Conservation (phyloP, 2,888 invertebrate species). For the Proisotoma minuta region DNA sequence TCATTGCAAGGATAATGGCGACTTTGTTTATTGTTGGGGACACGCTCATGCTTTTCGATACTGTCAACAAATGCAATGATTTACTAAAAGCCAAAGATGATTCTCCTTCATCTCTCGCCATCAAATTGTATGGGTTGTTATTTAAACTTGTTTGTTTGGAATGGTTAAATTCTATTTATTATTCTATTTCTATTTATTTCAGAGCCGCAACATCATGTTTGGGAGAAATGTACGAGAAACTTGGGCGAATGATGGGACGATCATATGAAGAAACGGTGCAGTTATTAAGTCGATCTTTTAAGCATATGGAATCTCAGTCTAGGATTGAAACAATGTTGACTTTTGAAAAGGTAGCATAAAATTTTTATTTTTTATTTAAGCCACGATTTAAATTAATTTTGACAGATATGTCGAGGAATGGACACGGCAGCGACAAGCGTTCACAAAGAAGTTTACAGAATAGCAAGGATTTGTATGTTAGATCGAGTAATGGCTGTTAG, state of each 20-base stretch:
- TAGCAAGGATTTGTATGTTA: slow-evolving; percentile 77
- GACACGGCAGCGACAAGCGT: slow-evolving; percentile 83
- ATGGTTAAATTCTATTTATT: slow-evolving; percentile 7
- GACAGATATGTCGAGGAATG: slow-evolving; percentile 81
- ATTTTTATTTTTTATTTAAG: not conserved
- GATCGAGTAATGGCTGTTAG: slow-evolving; percentile 91
- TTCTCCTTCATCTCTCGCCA: slow-evolving; percentile 89
- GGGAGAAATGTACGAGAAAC: slow-evolving; percentile 95
- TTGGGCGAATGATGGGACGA: slow-evolving; percentile 97
- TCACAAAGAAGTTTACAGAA: slow-evolving; percentile 85
- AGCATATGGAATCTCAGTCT: slow-evolving; percentile 92
- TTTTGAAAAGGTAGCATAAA: slow-evolving; percentile 72
- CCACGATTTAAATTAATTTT: not conserved
- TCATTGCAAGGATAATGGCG: slow-evolving; percentile 86
- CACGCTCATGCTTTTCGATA: slow-evolving; percentile 91
- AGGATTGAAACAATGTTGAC: slow-evolving; percentile 96
- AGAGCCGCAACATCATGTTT: slow-evolving; percentile 94
- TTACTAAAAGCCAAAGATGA: slow-evolving; percentile 95
- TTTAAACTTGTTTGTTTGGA: too few relatives aligned
- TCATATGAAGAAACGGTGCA: slow-evolving; percentile 97
- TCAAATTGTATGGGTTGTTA: slow-evolving; percentile 72
- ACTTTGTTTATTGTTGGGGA: slow-evolving; percentile 96
- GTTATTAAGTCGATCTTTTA: slow-evolving; percentile 80
- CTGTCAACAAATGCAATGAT: slow-evolving; percentile 97
- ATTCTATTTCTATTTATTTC: slow-evolving; percentile 26